A percentile compares a stretch with the other conserved stretches of the same genome.
phyloP scores from a whole-genome alignment of 2,113 vertebrate genomes.

The Puntigrus tetrazona region DNA sequence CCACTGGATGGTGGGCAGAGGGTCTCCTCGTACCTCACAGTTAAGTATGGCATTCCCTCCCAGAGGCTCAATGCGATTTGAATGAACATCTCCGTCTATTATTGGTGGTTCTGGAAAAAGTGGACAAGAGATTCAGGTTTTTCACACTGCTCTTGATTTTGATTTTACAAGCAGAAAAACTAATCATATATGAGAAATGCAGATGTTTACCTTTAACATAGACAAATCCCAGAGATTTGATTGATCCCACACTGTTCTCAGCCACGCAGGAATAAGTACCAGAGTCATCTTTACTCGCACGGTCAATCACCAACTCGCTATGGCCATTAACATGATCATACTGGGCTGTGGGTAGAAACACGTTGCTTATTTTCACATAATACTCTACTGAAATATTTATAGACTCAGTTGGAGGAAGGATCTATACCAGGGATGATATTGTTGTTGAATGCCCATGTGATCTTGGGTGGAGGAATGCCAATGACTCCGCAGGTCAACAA shows the following conservation, averaged over 20 bases:
- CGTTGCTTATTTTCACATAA: neutral
- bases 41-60: slow-evolving; percentile 90
- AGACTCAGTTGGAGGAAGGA: neutral
- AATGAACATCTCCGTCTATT: slow-evolving; percentile 87
- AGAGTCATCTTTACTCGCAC: slow-evolving; percentile 86
- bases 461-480: slow-evolving; percentile 84
- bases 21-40: slow-evolving; percentile 94
- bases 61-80: slow-evolving; percentile 86
- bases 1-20: slow-evolving; percentile 91
- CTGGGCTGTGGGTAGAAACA: slow-evolving; percentile 71
- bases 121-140: neutral
- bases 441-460: slow-evolving; percentile 94
- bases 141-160: neutral
- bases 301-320: slow-evolving; percentile 89
- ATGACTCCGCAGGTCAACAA: slow-evolving; percentile 81
- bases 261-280: slow-evolving; percentile 92
- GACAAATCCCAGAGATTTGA: slow-evolving; percentile 89
- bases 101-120: slow-evolving; percentile 87
- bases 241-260: slow-evolving; percentile 85
- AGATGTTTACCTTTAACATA: slow-evolving; percentile 87
- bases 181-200: neutral
- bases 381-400: neutral
- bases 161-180: neutral
- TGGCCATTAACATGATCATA: slow-evolving; percentile 80
- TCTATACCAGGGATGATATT: slow-evolving; percentile 88